These are phyloP conservation scores for Merluccius polli DNA, from an alignment of 2,797 vertebrate species.

Conservation along the genomic window DNA sequence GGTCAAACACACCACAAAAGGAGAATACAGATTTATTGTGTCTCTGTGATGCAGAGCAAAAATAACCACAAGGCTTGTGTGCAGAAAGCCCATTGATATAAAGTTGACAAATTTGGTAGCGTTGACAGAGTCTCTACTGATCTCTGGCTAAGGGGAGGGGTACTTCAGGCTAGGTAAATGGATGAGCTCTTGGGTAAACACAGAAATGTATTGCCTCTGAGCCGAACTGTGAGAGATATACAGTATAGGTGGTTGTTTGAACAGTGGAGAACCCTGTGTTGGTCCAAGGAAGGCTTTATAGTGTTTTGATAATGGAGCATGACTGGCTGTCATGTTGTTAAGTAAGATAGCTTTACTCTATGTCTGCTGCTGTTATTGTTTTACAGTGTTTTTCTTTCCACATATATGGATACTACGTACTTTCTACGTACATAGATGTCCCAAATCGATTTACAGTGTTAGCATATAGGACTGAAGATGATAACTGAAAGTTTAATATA, in stretches of 20 bases:
- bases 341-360: not conserved
- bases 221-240: not conserved
- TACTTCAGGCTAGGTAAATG: constrained; percentile 4
- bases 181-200: constrained; percentile 26
- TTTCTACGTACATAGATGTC: not conserved
- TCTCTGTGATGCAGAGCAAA: constrained; percentile 3
- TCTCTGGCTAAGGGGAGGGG: not conserved
- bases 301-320: not conserved
- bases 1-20: not conserved
- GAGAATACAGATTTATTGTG: not conserved
- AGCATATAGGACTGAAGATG: not conserved
- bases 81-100: constrained; percentile 31
- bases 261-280: not conserved
- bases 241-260: constrained; percentile 8
- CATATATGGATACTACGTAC: not conserved
- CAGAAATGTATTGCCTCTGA: not conserved
- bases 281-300: not conserved
- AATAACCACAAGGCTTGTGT: constrained; percentile 34
- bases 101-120: constrained; percentile 26
- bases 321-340: not conserved
- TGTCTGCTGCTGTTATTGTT: not conserved
- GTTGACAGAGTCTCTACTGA: constrained; percentile 36
- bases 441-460: not conserved
- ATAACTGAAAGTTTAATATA: not conserved
- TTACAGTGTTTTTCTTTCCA: not conserved